Base-by-base conservation (phyloP, 2,113 vertebrate genomes). In the Toxotes jaculatrix region DNA sequence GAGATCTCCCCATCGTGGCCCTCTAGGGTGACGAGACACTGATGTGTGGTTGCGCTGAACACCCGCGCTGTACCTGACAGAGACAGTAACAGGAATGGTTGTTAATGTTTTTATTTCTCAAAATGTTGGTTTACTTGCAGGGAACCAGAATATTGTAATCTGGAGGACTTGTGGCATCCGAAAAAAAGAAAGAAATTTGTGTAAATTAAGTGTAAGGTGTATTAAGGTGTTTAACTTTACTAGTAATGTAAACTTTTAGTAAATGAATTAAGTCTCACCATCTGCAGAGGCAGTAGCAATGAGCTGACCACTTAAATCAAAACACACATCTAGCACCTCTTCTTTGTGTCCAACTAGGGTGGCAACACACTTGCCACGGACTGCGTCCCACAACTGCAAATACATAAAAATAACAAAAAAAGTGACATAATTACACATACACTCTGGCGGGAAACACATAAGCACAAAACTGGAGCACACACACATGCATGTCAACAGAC, bases 301-400 rank as follows among this genome's bases (percentile, higher is more conserved):
- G 60, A 96, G 94, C 73, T 97, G 97, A 63, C 98, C 97, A 0
- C 95, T 93, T 61, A 95, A 96, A 93, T 99, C 96, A 86, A 99
- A 99, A 89, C 97, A 97, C 82, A 97, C 96, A 36, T 99, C 97
- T 69, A 99, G 51, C 79, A 99, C 93, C 91, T 98, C 97, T 79
- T 96, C 95, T 70, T 95, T 94, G 56, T 98, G 98, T 65, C 96
- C 97, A 4, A 85, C 93, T 5, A 99, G 89, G 0, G 96, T 97
- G 19, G 96, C 95, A 23, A 97, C 23, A 76, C 95, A 96, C 51
- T 94, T 93, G 43, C 97, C 97, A 78, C 84, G 95, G 63, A 74
- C 63, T n/a, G 96, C 91, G 40, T 97, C 92, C 97, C 98, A 99
- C 80, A 99, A 79, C 98, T 99, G 92, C 38, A 88, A 82, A 84